phyloP scores from a whole-genome alignment of 2,888 invertebrate species.

The Cerceris rybyensis region DNA sequence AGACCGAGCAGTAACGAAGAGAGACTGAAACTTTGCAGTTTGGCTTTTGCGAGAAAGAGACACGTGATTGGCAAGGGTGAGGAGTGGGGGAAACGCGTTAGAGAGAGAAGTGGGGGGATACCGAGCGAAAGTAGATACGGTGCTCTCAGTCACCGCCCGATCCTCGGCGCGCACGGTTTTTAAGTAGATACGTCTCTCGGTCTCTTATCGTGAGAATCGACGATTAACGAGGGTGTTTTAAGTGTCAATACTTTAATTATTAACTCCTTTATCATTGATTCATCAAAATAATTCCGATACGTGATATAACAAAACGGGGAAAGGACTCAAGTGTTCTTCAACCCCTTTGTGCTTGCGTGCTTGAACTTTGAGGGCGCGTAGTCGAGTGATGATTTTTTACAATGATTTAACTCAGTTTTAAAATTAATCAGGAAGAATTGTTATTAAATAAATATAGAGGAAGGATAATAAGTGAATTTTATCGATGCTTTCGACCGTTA shows the following conservation, averaged over 20 bases:
- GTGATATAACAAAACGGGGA: too few species aligned
- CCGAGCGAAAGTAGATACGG: constrained; percentile 57
- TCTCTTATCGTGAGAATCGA: constrained; percentile 17
- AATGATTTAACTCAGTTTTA: too few species aligned
- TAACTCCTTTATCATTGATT: too few species aligned
- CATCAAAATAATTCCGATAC: too few species aligned
- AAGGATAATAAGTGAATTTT: too few species aligned
- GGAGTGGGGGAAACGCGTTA: constrained; percentile 39
- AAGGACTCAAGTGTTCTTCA: too few species aligned
- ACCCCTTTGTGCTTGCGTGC: too few species aligned
- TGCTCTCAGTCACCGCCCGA: constrained; percentile 80
- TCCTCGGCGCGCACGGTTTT: constrained; percentile 79
- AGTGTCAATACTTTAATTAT: constrained; percentile 1
- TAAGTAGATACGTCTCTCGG: constrained; percentile 56
- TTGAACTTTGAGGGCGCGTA: too few species aligned
- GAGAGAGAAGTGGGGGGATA: constrained; percentile 52
- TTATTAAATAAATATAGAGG: too few species aligned
- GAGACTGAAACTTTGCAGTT: constrained; percentile 39
- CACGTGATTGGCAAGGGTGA: constrained; percentile 17
- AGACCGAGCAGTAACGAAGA: constrained; percentile 20
- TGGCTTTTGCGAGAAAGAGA: constrained; percentile 26
- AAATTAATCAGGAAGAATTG: too few species aligned
- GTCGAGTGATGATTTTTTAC: too few species aligned
- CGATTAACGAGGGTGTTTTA: constrained; percentile 41
- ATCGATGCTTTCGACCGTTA: too few species aligned